These are phyloP conservation scores for Mionectes macconnelli DNA, from an alignment of 2,113 vertebrate species.

Conservation along the genomic window DNA sequence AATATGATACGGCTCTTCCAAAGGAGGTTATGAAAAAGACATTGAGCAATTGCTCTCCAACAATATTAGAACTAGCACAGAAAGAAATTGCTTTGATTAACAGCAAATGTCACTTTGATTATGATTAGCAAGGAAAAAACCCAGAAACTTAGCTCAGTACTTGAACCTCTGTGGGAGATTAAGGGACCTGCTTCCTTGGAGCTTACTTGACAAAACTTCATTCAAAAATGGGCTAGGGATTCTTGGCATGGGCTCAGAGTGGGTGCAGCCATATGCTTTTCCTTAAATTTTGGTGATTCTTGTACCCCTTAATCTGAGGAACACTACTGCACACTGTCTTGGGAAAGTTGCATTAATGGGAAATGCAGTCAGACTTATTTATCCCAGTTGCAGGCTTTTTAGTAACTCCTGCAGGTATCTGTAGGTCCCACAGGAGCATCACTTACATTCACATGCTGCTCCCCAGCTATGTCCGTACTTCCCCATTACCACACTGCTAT, in stretches of 20 bases:
- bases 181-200: not conserved
- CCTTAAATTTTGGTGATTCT: not conserved
- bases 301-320: not conserved
- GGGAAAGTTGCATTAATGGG: not conserved
- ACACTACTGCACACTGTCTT: not conserved
- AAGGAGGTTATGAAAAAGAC: constrained; percentile 40
- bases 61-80: not conserved
- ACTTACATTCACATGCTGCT: not conserved
- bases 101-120: not conserved
- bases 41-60: constrained; percentile 18
- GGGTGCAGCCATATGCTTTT: not conserved
- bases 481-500: not conserved
- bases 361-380: not conserved
- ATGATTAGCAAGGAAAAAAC: not conserved
- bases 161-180: not conserved
- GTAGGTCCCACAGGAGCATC: not conserved
- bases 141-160: not conserved
- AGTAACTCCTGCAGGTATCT: not conserved
- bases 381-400: not conserved
- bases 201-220: not conserved
- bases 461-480: not conserved
- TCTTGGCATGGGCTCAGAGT: not conserved
- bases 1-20: constrained; percentile 37
- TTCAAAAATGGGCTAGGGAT: not conserved
- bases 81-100: not conserved